These are phyloP conservation scores for Neodiprion virginianus DNA, from an alignment of 1,140 invertebrate species.

Conservation along the genomic window DNA sequence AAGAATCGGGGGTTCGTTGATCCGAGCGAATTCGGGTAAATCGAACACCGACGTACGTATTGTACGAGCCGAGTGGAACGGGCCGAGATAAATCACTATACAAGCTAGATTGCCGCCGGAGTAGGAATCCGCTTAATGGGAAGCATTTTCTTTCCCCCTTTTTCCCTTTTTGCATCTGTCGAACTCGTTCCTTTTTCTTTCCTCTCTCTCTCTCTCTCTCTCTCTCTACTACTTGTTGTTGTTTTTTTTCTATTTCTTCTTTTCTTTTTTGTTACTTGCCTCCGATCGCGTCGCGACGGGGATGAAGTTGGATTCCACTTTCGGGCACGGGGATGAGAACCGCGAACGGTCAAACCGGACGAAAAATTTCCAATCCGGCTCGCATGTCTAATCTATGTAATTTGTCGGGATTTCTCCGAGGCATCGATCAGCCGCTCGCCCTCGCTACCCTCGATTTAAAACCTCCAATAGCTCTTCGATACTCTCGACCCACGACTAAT, in stretches of 20 bases:
- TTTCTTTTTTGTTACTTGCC: neutral
- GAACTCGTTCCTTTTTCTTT: neutral
- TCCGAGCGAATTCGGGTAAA: neutral
- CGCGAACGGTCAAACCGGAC: neutral
- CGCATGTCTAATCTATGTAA: slow-evolving; percentile 2
- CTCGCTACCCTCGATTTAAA: too few species aligned
- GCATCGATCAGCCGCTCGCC: too few species aligned
- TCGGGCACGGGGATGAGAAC: neutral
- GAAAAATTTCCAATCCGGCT: neutral
- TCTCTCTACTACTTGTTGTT: neutral
- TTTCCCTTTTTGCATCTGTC: neutral
- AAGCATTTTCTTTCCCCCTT: neutral
- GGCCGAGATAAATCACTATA: neutral
- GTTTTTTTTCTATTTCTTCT: neutral
- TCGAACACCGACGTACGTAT: neutral
- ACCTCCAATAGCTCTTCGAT: too few species aligned
- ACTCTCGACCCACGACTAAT: too few species aligned
- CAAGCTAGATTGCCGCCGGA: neutral
- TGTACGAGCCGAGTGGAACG: neutral
- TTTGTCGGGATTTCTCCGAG: neutral
- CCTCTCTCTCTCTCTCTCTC: neutral
- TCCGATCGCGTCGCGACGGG: neutral
- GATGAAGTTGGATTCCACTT: neutral
- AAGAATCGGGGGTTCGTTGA: neutral
- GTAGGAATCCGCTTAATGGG: neutral